Evolutionary conservation across 2,797 vertebrate genomes (phyloP), one percentile per base, ranked within the genome.

Genomic region (Pelodytes ibericus): DNA sequence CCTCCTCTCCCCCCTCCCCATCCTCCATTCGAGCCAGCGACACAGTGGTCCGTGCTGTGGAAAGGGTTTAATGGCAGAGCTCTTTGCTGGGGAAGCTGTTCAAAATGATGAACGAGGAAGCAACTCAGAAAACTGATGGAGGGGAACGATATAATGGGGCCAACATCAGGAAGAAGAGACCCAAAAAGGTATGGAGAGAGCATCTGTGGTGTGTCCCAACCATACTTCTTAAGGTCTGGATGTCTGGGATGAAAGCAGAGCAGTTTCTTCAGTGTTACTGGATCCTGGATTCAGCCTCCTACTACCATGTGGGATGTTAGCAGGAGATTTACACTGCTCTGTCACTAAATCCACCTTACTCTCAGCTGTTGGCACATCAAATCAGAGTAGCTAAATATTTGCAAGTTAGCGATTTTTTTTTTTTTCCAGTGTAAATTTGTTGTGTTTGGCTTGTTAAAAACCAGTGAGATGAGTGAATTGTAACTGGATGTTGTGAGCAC

Each of bases 91-190:
- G 49, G 53, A 2, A 81, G 79, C 82, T 64, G 53, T 80, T 77
- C 80, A 87, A 79, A 70, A 88, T 74, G 67, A 97, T 98, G 93
- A 94, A 88, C 82, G 96, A 97, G 84, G 95, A 98, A 81, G 88
- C 90, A 85, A 90, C 90, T 87, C 90, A 89, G 82, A 91, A 89
- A 86, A 93, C 95, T 88, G 95, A 97, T 86, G 87, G 93, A 78
- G 92, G 90, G 1, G 96, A 96, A 84, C 93, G 90, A 71, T 90
- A 95, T 77, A 96, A 94, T 24, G 95, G 95, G 66, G 83, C 92
- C 61, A 94, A 87, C 6, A 92, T 94, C 85, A 85, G 93, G 68
- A 94, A 92, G 53, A 96, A 93, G 82, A 92, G 87, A 89, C 95
- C 96, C 83, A 95, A 91, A 83, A 98, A 97, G 96, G 96, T 97